Evolutionary conservation across 1,140 invertebrate species (phyloP).

Genomic region (Drosophila nigromelanica): DNA sequence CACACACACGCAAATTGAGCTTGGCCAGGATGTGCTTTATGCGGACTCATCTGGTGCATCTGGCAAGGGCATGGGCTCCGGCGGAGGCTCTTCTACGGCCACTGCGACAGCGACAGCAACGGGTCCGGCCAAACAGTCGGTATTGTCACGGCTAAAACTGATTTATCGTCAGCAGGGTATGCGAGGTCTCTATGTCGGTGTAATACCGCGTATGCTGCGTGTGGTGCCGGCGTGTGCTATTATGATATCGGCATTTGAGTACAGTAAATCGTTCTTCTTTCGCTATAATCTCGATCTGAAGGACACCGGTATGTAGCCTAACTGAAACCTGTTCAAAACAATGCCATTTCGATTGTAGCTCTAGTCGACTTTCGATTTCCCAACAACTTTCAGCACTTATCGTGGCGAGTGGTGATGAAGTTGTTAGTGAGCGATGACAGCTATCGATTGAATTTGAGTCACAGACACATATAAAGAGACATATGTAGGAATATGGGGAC

Average conservation of each 20-base stretch:
- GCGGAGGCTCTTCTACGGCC: too few species aligned
- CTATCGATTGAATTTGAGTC: too few species aligned
- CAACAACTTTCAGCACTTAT: neutral
- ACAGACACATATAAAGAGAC: too few species aligned
- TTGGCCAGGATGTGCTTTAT: conserved; percentile 93
- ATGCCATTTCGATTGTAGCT: neutral
- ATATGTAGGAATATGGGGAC: too few species aligned
- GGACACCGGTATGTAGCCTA: conserved; percentile 44
- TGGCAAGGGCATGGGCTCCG: neutral
- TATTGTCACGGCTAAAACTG: conserved; percentile 85
- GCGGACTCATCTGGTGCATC: conserved; percentile 84
- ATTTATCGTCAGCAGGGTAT: conserved; percentile 90
- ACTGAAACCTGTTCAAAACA: neutral
- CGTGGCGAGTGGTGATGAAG: too few species aligned
- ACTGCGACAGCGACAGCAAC: too few species aligned
- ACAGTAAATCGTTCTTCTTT: conserved; percentile 94
- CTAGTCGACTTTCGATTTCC: neutral
- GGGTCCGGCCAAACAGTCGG: conserved; percentile 64
- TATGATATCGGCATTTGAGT: conserved; percentile 98
- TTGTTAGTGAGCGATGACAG: too few species aligned
- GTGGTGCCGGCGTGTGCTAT: conserved; percentile 99
- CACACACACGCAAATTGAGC: conserved; percentile 98
- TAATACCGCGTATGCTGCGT: conserved; percentile 94
- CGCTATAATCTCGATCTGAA: conserved; percentile 84
- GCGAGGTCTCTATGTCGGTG: conserved; percentile 90